Evolutionary conservation across 2,113 vertebrate species (phyloP), one percentile per base, ranked within the genome.

Genomic region (Mormoops blainvillei): DNA sequence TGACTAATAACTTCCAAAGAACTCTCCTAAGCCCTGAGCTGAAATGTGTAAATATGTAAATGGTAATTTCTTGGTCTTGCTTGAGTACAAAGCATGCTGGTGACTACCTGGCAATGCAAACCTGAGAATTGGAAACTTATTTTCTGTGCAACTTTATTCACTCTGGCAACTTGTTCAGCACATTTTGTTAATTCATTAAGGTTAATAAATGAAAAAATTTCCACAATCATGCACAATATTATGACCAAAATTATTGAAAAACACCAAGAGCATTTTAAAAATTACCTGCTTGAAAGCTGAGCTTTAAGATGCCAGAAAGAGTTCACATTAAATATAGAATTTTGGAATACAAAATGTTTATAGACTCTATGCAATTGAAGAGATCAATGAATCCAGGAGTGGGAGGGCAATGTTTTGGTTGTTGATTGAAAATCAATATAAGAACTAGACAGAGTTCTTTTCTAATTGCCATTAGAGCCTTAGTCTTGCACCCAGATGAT

Each of bases 231-330:
- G 22, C 10, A 86, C 12, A 70, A 63, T 70, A 68, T 68, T 89
- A 45, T 73, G 22, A 94, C 70, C 41, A 90, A 91, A 91, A 78
- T 93, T 58, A 93, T 38, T 94, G 20, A 89, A 96, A 96, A 95
- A 33, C n/a, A 88, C n/a, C 73, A 92, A 70, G 15, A 58, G 3
- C 9, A 76, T 73, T 82, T 70, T 38, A 5, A 50, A 96, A 78
- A 87, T 63, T 76, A 22, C 0, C 16, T 24, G 45, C 54, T 74
- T 92, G 18, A 94, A 85, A 65, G 13, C 2, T 63, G 43, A 89
- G n/a, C 58, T 92, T 78, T 74, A 84, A n/a, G 33, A 41, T 70
- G 54, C 14, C 67, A 61, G 38, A 81, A 83, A 68, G 38, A 24
- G 16, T 74, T 33, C 31, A 38, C 22, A 56, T 24, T 74, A 48